Base-by-base conservation (phyloP, 2,888 invertebrate genomes). In the Drosophila birchii region DNA sequence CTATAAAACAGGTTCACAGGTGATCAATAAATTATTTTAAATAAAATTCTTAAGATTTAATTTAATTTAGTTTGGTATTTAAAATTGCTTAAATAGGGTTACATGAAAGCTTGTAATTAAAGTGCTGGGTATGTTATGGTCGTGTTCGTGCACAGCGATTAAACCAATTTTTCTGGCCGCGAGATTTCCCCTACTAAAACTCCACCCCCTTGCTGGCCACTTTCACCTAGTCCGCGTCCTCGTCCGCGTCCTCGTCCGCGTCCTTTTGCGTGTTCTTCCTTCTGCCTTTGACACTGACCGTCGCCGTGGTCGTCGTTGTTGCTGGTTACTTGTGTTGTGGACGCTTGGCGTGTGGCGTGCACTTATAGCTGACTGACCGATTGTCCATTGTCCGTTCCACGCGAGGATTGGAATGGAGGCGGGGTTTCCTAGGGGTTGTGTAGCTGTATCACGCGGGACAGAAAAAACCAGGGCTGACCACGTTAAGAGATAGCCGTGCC, bases 261-360 rank as follows among this genome's bases (percentile, higher is more conserved):
- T 70, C 47, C 70, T 45, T 58, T 70, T 45, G 69, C 69, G 69
- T 70, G 69, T 53, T 39, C 63, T 45, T 36, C 75, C 41, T 47
- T 75, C 64, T 26, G 86, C 62, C 70, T 73, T 76, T 88, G 88
- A 80, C 86, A 88, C 76, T 88, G 86, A 83, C 81, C 71, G 64
- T 69, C 63, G 39, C 18, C 55, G 29, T 59, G 49, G 59, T 38
- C 69, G 66, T 51, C 43, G 68, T 51, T 23, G 55, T 45, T 26
- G 53, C 51, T 41, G 44, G 43, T 53, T 49, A 29, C 72, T 18
- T 26, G 26, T 41, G 39, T 34, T 79, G 63, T 51, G 58, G 44
- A 67, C 55, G 36, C 43, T 41, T 68, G 60, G 62, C 54, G 55
- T 74, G 57, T 74, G 57, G 56, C 60, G 54, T 56, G 57, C 67